A percentile compares a stretch with the other conserved stretches of the same genome.
Evolutionary conservation across 2,888 invertebrate genomes (phyloP).

Genomic region (Drosophila imparisetae): DNA sequence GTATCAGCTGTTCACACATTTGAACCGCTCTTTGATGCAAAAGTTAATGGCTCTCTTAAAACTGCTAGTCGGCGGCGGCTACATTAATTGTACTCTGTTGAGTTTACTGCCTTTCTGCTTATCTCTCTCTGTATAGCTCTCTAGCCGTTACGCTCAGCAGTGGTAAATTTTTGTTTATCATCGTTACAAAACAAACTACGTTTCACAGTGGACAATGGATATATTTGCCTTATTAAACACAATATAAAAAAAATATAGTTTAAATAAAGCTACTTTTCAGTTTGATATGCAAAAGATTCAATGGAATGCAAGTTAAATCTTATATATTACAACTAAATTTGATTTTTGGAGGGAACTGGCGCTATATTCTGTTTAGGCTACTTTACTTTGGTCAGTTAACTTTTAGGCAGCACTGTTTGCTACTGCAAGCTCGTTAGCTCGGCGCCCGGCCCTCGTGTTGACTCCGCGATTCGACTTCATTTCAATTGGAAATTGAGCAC

Average conservation of each 20-base stretch:
- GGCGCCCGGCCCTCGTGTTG: conserved; percentile 35
- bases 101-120: conserved; percentile 16
- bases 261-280: background rate
- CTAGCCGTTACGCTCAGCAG: conserved; percentile 3
- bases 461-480: conserved; percentile 62
- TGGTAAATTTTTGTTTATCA: conserved; percentile 42
- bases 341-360: background rate
- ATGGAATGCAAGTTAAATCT: background rate
- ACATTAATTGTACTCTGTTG: background rate
- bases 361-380: too few species aligned
- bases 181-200: conserved; percentile 33
- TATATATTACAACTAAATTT: background rate
- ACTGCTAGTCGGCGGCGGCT: background rate
- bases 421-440: conserved; percentile 42
- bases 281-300: background rate
- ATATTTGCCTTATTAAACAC: background rate
- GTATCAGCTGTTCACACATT: conserved; percentile 43
- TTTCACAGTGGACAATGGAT: conserved; percentile 24
- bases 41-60: conserved; percentile 22
- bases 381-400: conserved; percentile 18
- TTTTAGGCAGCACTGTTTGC: conserved; percentile 43
- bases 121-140: background rate
- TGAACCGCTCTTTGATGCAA: conserved; percentile 25
- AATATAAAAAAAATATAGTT: background rate
- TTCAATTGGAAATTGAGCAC: conserved; percentile 71